A percentile compares a stretch with the other conserved stretches of the same genome.
Conservation (phyloP, 2,797 vertebrate genomes). For the Capromys pilorides region DNA sequence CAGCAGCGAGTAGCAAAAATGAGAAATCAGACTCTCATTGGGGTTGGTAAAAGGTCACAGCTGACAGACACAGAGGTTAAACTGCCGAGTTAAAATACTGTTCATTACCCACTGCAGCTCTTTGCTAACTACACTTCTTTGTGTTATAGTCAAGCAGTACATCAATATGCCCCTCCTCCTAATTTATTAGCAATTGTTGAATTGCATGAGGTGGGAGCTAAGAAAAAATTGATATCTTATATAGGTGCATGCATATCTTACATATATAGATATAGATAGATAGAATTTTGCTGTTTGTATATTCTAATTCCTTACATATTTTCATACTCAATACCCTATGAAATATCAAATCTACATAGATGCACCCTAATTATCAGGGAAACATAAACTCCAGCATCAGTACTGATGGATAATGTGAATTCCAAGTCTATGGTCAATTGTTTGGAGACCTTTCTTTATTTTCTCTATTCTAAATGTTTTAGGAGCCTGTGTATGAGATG, state of each 20-base stretch:
- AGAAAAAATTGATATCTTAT: slow-evolving; percentile 83
- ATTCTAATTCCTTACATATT: slow-evolving; percentile 81
- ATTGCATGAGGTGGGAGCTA: slow-evolving; percentile 85
- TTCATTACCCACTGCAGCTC: slow-evolving; percentile 97
- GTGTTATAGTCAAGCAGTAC: slow-evolving; percentile 95
- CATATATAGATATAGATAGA: neutral
- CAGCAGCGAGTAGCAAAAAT: slow-evolving; percentile 90
- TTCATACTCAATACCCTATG: slow-evolving; percentile 72
- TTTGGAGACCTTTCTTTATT: slow-evolving; percentile 46
- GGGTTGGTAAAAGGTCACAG: slow-evolving; percentile 99
- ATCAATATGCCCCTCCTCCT: slow-evolving; percentile 95
- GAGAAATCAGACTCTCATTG: slow-evolving; percentile 97
- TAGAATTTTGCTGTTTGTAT: slow-evolving; percentile 74
- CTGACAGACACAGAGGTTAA: slow-evolving; percentile 99
- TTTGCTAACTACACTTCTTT: slow-evolving; percentile 97
- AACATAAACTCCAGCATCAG: slow-evolving; percentile 74
- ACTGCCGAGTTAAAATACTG: slow-evolving; percentile 99
- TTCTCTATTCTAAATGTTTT: slow-evolving; percentile 26
- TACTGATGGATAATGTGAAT: slow-evolving; percentile 67
- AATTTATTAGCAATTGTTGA: slow-evolving; percentile 98
- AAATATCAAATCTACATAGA: slow-evolving; percentile 68
- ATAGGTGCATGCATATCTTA: slow-evolving; percentile 34
- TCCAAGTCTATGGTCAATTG: slow-evolving; percentile 63
- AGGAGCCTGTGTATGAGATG: slow-evolving; percentile 30
- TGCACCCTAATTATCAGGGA: slow-evolving; percentile 74